Evolutionary conservation across 2,797 vertebrate species (phyloP).

Genomic region (Takifugu rubripes): DNA sequence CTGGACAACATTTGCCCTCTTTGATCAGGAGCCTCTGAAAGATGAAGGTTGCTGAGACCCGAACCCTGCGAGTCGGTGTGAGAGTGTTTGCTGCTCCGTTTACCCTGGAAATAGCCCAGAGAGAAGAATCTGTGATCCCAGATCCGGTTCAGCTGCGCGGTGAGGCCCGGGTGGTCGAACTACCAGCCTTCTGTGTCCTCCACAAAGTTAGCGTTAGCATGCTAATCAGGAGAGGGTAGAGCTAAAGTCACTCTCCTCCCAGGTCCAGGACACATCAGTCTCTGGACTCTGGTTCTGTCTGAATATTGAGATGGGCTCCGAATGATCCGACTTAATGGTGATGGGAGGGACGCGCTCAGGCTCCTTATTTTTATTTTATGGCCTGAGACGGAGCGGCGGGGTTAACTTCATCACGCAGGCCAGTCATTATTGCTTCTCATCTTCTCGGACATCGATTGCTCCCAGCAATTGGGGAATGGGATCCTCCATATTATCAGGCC

Average conservation of each 20-base stretch:
- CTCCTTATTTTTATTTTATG: conserved; percentile 64
- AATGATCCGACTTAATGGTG: conserved; percentile 50
- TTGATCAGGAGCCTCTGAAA: no score
- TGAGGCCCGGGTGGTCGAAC: no score
- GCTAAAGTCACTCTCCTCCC: neutral
- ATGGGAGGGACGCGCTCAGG: conserved; percentile 31
- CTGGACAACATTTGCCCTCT: no score
- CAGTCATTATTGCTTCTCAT: conserved; percentile 68
- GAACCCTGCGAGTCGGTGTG: no score
- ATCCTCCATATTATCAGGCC: conserved; percentile 57
- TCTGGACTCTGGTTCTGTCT: neutral
- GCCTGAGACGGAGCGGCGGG: conserved; percentile 43
- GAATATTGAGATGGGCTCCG: conserved; percentile 20
- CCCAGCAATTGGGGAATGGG: conserved; percentile 59
- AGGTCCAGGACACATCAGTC: neutral
- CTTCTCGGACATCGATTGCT: conserved; percentile 69
- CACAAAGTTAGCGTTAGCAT: no score
- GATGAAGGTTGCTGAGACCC: no score
- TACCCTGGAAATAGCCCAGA: no score
- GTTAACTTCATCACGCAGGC: conserved; percentile 66
- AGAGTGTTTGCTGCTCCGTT: no score
- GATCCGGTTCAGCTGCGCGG: no score
- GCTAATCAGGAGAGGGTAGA: no score
- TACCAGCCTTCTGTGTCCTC: no score
- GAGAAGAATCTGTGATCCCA: no score